These are phyloP conservation scores for Microctenopoma lineatum DNA, from an alignment of 2,797 vertebrate genomes.

Conservation along the genomic window DNA sequence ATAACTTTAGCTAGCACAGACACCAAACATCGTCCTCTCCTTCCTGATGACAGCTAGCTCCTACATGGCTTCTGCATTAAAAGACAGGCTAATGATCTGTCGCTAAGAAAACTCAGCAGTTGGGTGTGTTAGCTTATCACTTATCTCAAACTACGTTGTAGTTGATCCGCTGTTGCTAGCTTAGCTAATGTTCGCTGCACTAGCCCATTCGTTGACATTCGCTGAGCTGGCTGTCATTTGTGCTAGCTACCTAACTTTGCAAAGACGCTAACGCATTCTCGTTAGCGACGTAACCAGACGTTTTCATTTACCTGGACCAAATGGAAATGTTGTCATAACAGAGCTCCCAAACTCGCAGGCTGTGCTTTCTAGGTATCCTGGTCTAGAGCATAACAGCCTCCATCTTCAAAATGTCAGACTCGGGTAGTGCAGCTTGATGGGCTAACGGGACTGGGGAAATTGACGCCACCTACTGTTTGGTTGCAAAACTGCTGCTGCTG, in stretches of 20 bases:
- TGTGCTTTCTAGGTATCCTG: slow-evolving; percentile 43
- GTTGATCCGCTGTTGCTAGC: slow-evolving; percentile 37
- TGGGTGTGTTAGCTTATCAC: background rate
- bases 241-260: slow-evolving; percentile 48
- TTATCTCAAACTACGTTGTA: slow-evolving; percentile 36
- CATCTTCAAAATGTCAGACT: slow-evolving; percentile 80
- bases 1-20: slow-evolving; percentile 58
- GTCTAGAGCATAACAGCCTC: slow-evolving; percentile 73
- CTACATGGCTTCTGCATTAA: background rate
- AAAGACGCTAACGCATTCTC: slow-evolving; percentile 22
- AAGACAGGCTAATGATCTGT: background rate
- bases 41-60: slow-evolving; percentile 18
- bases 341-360: slow-evolving; percentile 48
- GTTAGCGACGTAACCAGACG: background rate
- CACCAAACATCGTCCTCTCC: slow-evolving; percentile 55
- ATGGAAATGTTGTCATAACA: slow-evolving; percentile 74
- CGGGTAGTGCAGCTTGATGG: slow-evolving; percentile 56
- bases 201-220: slow-evolving; percentile 72
- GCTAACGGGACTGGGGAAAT: slow-evolving; percentile 60
- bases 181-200: slow-evolving; percentile 46
- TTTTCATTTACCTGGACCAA: slow-evolving; percentile 70
- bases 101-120: background rate
- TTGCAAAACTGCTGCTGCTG: background rate
- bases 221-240: slow-evolving; percentile 57
- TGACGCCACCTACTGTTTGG: slow-evolving; percentile 54